Conservation (phyloP, 2,797 vertebrate species). For the Hypotaenidia philippensis region DNA sequence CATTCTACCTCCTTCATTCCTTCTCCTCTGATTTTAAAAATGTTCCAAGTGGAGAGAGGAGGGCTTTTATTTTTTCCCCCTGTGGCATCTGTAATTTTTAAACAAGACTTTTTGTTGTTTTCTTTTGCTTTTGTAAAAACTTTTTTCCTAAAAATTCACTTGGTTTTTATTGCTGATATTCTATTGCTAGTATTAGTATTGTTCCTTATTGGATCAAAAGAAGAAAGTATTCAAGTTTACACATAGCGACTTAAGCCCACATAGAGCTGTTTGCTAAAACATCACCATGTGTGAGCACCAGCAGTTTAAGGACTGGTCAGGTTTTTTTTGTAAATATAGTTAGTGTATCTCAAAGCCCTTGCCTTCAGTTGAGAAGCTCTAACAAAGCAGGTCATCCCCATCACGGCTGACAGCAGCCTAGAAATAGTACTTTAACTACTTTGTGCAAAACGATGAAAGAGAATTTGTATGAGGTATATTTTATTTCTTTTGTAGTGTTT, state of each 20-base stretch:
- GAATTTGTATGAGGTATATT: background rate
- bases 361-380: background rate
- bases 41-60: background rate
- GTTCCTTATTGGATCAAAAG: background rate
- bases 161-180: background rate
- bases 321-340: background rate
- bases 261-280: background rate
- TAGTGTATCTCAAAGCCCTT: background rate
- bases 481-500: background rate
- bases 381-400: background rate
- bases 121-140: background rate
- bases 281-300: background rate
- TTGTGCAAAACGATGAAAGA: background rate
- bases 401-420: background rate
- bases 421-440: background rate
- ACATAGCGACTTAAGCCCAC: background rate
- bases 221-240: background rate
- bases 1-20: background rate
- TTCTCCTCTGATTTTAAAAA: background rate
- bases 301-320: background rate
- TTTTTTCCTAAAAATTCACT: background rate
- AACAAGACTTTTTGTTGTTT: background rate
- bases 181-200: background rate
- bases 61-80: constrained; percentile 8
- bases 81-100: background rate